phyloP scores from a whole-genome alignment of 2,113 vertebrate species.

The Amphiprion ocellaris region DNA sequence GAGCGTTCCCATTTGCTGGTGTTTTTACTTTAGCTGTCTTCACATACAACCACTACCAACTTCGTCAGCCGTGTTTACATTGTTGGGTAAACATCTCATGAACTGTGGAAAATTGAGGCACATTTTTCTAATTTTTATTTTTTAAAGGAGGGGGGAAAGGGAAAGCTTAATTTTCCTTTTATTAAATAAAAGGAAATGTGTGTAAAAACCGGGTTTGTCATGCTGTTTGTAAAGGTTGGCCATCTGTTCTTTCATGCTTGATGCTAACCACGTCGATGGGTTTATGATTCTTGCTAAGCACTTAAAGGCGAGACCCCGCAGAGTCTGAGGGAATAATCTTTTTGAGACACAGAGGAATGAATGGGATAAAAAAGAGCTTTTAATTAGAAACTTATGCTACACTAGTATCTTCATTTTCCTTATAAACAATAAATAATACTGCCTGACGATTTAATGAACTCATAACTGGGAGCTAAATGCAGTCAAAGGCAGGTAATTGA shows the following conservation, averaged over 20 bases:
- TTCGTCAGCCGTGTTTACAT: conserved; percentile 56
- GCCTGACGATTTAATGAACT: conserved; percentile 54
- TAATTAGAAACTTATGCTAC: conserved; percentile 52
- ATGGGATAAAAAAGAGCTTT: conserved; percentile 21
- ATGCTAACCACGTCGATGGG: conserved; percentile 51
- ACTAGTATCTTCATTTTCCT: conserved; percentile 52
- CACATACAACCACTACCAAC: conserved; percentile 35
- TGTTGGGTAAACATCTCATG: conserved; percentile 38
- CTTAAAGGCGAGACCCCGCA: conserved; percentile 39
- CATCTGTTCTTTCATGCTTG: conserved; percentile 44
- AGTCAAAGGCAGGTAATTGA: conserved; percentile 6
- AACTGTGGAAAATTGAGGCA: conserved; percentile 30
- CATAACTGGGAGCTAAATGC: conserved; percentile 31
- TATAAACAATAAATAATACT: conserved; percentile 39
- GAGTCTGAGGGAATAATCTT: conserved; percentile 40
- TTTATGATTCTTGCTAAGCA: conserved; percentile 56
- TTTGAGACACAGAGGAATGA: conserved; percentile 6
- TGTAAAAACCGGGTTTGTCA: conserved; percentile 25
- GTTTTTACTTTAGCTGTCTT: conserved; percentile 34
- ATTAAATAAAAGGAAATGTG: conserved; percentile 27
- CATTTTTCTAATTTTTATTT: neutral
- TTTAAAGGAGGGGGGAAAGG: neutral
- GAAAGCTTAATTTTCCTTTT: conserved; percentile 6
- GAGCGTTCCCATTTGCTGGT: conserved; percentile 52
- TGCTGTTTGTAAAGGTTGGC: conserved; percentile 36